phyloP scores from a whole-genome alignment of 35 echinoderm and acorn worm species.

The Heliocidaris erythrogramma region DNA sequence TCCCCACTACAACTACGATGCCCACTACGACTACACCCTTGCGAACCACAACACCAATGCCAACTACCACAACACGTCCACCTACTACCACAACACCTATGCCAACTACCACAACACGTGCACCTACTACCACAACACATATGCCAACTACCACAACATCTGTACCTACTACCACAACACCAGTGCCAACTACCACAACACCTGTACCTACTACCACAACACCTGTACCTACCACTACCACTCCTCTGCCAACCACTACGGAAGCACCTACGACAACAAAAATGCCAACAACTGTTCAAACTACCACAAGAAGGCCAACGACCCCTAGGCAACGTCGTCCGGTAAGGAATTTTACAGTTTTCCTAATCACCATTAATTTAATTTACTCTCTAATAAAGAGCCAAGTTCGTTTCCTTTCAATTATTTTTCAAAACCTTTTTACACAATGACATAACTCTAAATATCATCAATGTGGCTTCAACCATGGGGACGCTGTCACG shows the following conservation, averaged over 20 bases:
- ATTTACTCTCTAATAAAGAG: no score
- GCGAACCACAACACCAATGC: neutral
- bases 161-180: neutral
- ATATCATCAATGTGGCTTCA: no score
- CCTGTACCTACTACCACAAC: neutral
- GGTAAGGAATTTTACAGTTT: neutral
- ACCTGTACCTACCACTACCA: neutral
- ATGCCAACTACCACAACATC: neutral
- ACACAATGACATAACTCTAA: no score
- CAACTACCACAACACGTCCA: neutral
- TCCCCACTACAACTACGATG: neutral
- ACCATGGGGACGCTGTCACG: no score
- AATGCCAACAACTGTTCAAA: constrained; percentile 26
- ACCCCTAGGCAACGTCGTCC: neutral
- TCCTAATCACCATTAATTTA: no score
- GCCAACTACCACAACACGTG: neutral
- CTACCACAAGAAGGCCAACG: neutral
- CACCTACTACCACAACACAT: constrained; percentile 21
- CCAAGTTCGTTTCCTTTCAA: no score
- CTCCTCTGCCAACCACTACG: neutral
- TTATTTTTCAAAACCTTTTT: no score
- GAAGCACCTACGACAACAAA: neutral
- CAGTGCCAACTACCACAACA: neutral
- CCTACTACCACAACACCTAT: neutral
- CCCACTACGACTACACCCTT: neutral